phyloP scores from a whole-genome alignment of 2,888 invertebrate genomes.

The Tribolium freemani region DNA sequence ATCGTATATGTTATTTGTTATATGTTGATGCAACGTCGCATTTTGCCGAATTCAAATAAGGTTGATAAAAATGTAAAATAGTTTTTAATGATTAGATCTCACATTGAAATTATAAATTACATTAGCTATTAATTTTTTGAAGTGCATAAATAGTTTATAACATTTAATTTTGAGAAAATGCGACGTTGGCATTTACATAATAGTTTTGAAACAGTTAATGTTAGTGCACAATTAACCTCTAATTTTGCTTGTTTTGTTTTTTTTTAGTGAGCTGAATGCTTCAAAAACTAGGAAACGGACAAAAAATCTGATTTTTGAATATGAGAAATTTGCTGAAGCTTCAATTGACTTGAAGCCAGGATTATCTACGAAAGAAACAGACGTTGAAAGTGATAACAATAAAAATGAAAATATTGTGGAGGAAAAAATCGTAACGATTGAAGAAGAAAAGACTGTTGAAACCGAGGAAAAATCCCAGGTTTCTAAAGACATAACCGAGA shows the following conservation, averaged over 20 bases:
- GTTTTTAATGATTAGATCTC: too few species aligned
- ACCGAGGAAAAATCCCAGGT: conserved; percentile 24
- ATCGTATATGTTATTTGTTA: too few species aligned
- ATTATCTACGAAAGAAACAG: conserved; percentile 45
- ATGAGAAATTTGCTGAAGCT: conserved; percentile 71
- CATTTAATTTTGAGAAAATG: too few species aligned
- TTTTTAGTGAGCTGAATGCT: conserved; percentile 35
- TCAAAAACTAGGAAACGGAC: conserved; percentile 75
- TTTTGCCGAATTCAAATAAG: too few species aligned
- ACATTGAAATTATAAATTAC: too few species aligned
- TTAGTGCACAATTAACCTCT: too few species aligned
- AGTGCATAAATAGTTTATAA: too few species aligned
- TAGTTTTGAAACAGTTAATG: too few species aligned
- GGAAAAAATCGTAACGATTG: background rate
- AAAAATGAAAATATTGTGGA: conserved; percentile 53
- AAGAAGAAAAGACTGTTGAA: conserved; percentile 14
- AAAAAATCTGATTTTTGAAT: conserved; percentile 83
- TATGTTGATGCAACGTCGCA: too few species aligned
- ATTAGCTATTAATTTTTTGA: too few species aligned
- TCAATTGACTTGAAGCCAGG: conserved; percentile 56
- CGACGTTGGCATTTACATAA: too few species aligned
- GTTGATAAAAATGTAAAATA: too few species aligned
- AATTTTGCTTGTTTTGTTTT: background rate
- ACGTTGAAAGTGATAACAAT: conserved; percentile 58
- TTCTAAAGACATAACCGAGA: conserved; percentile 61